Evolutionary conservation across 2,888 invertebrate species (phyloP).

Genomic region (Papilio demoleus): DNA sequence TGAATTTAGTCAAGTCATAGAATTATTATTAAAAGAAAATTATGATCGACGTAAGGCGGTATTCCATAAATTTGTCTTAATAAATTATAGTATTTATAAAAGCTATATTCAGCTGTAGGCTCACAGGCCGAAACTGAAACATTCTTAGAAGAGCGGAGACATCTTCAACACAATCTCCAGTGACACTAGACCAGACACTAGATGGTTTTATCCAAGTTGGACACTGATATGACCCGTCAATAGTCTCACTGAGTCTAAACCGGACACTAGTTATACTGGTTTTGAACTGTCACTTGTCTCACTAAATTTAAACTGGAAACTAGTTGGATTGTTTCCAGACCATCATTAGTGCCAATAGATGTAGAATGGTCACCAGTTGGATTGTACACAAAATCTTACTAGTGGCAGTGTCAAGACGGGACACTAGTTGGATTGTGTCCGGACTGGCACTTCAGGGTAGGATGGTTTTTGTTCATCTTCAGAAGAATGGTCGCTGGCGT

Average conservation of each 20-base stretch:
- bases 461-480: constrained; percentile 67
- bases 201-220: constrained; percentile 7
- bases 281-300: constrained; percentile 46
- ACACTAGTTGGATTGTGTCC: constrained; percentile 23
- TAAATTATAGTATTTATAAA: constrained; percentile 6
- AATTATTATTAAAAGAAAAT: constrained; percentile 1
- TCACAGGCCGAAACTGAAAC: background rate
- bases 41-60: constrained; percentile 12
- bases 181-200: background rate
- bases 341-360: no score
- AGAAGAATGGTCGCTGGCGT: constrained; percentile 74
- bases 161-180: background rate
- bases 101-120: background rate
- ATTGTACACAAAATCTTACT: no score
- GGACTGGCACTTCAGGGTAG: constrained; percentile 68
- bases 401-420: constrained; percentile 49
- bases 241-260: constrained; percentile 43
- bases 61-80: constrained; percentile 16
- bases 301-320: no score
- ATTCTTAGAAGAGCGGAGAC: background rate
- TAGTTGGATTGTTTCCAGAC: no score
- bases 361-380: no score
- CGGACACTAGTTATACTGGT: constrained; percentile 46
- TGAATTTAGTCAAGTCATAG: constrained; percentile 4
- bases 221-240: constrained; percentile 53